Evolutionary conservation across 2,113 vertebrate species (phyloP).

Genomic region (Haplotaxodon microlepis): DNA sequence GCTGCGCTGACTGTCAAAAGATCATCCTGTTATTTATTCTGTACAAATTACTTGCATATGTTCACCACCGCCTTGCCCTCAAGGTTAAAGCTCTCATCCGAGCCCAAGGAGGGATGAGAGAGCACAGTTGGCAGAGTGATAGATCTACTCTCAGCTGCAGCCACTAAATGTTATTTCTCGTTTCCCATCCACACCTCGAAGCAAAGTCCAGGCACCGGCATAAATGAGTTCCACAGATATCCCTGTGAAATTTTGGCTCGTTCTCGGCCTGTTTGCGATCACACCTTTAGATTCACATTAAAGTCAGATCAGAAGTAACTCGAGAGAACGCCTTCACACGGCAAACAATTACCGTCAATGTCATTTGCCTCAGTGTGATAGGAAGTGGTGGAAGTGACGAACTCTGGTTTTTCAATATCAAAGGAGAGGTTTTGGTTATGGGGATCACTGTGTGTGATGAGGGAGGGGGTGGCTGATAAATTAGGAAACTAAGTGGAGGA

Average conservation of each 20-base stretch:
- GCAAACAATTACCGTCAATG: conserved; percentile 50
- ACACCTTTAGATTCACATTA: conserved; percentile 48
- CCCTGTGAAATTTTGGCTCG: not conserved
- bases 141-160: conserved; percentile 38
- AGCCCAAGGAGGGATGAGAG: conserved; percentile 4
- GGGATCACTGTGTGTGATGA: conserved; percentile 5
- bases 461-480: conserved; percentile 38
- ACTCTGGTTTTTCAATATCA: conserved; percentile 47
- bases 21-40: conserved; percentile 62
- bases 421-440: conserved; percentile 15
- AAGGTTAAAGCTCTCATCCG: conserved; percentile 40
- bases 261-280: conserved; percentile 38
- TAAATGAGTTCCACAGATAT: conserved; percentile 60
- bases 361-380: conserved; percentile 14
- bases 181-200: conserved; percentile 42
- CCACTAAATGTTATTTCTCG: conserved; percentile 11
- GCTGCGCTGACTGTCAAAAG: conserved; percentile 50
- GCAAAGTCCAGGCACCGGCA: conserved; percentile 9
- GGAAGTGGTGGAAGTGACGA: conserved; percentile 7
- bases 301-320: conserved; percentile 52
- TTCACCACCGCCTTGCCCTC: conserved; percentile 41
- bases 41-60: conserved; percentile 68
- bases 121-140: conserved; percentile 43
- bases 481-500: conserved; percentile 47
- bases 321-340: conserved; percentile 40